Evolutionary conservation across 2,888 invertebrate species (phyloP).

Genomic region (Tipula confusa): DNA sequence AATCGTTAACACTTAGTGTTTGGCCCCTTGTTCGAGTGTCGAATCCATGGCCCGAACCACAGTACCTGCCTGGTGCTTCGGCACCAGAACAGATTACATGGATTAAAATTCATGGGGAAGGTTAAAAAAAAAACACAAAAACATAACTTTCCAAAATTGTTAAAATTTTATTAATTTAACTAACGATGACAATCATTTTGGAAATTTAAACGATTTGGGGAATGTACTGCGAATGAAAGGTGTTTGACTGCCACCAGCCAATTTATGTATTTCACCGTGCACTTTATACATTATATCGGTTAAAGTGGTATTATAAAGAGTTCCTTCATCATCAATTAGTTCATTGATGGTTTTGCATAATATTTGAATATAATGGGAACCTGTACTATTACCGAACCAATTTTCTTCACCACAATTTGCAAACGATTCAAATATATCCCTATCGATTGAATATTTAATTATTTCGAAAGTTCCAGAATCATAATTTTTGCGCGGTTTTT

Average conservation of each 20-base stretch:
- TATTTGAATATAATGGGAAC: background rate
- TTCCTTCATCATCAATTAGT: background rate
- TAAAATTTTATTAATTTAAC: no score
- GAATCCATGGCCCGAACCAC: no score
- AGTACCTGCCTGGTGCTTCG: no score
- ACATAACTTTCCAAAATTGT: no score
- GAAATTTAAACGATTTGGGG: no score
- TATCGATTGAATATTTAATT: background rate
- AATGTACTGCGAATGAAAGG: background rate
- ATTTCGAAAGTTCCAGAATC: background rate
- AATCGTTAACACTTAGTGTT: no score
- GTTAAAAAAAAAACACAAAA: no score
- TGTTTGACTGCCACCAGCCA: background rate
- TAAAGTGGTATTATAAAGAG: background rate
- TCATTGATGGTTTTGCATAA: background rate
- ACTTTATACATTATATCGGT: background rate
- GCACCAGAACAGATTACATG: no score
- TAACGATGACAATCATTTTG: no score
- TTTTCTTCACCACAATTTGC: background rate
- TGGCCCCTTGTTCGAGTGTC: no score
- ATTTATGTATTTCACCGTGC: background rate
- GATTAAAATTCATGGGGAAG: no score
- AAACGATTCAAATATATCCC: background rate
- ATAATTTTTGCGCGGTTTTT: background rate
- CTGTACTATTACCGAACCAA: background rate